These are phyloP conservation scores for Pterobdella sp. DNA, from an alignment of 2,888 invertebrate species.

Conservation along the genomic window DNA sequence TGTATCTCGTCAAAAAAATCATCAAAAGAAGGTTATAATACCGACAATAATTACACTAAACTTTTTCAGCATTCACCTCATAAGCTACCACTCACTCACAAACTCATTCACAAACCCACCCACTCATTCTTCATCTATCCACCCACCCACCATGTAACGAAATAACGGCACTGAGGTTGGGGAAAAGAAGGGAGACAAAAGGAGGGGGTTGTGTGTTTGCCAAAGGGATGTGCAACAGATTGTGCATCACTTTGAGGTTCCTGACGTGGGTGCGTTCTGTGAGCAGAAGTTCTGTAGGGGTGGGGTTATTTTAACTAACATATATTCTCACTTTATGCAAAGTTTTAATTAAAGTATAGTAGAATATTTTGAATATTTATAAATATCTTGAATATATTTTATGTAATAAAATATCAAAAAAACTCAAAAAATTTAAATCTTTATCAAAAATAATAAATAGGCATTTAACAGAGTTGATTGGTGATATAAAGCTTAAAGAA, in stretches of 20 bases:
- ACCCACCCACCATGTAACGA: slow-evolving; percentile 60
- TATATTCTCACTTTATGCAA: too few species aligned
- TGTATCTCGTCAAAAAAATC: too few species aligned
- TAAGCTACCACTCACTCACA: neutral
- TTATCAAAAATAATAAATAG: too few species aligned
- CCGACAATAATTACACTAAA: neutral
- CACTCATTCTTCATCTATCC: slow-evolving; percentile 9
- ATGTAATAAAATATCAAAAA: too few species aligned
- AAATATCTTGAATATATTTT: too few species aligned
- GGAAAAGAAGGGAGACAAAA: slow-evolving; percentile 69
- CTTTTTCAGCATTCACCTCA: neutral
- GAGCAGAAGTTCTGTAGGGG: slow-evolving; percentile 58
- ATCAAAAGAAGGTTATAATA: too few species aligned
- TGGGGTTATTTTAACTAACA: neutral
- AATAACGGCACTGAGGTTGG: slow-evolving; percentile 73
- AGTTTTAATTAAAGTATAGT: neutral
- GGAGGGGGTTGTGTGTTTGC: slow-evolving; percentile 58
- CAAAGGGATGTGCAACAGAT: slow-evolving; percentile 73
- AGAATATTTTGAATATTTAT: too few species aligned
- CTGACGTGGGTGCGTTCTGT: slow-evolving; percentile 81
- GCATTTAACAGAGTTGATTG: too few species aligned
- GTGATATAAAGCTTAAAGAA: neutral
- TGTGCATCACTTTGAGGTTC: slow-evolving; percentile 74
- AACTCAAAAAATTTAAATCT: too few species aligned
- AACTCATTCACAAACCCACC: neutral